Evolutionary conservation across 2,113 vertebrate genomes (phyloP).

Genomic region (Ciconia boyciana): DNA sequence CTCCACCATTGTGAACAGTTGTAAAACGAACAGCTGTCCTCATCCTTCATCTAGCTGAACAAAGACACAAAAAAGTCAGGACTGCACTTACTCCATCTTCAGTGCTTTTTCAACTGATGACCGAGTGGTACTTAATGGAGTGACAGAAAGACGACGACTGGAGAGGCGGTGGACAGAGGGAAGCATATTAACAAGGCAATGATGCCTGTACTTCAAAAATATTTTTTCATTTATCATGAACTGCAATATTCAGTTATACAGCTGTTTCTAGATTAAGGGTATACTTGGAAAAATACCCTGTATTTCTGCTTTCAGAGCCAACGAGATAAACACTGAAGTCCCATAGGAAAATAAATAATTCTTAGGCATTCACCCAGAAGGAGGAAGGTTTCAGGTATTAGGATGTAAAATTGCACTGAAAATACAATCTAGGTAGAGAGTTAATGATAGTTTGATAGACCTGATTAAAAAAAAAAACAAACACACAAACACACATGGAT

Average conservation of each 20-base stretch:
- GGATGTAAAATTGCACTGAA: constrained; percentile 10
- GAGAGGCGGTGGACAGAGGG: background rate
- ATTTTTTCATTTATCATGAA: background rate
- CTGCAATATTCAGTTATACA: background rate
- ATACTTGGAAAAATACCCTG: background rate
- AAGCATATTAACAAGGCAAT: background rate
- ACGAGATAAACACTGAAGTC: background rate
- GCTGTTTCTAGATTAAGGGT: background rate
- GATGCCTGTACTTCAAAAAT: background rate
- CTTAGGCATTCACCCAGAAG: background rate
- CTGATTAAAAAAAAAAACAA: background rate
- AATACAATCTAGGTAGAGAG: background rate
- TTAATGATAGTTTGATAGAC: constrained; percentile 6
- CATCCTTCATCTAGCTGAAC: background rate
- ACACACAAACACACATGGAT: background rate
- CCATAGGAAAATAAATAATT: background rate
- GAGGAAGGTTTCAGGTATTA: background rate
- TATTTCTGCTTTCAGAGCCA: background rate
- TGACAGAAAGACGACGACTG: background rate
- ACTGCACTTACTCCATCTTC: background rate
- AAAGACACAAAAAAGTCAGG: background rate
- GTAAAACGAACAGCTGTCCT: background rate
- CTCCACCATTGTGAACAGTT: background rate
- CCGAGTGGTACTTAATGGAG: background rate
- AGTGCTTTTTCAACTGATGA: background rate